Evolutionary conservation across 2,113 vertebrate genomes (phyloP), one percentile per base, ranked within the genome.

Genomic region (Eulemur macaco): DNA sequence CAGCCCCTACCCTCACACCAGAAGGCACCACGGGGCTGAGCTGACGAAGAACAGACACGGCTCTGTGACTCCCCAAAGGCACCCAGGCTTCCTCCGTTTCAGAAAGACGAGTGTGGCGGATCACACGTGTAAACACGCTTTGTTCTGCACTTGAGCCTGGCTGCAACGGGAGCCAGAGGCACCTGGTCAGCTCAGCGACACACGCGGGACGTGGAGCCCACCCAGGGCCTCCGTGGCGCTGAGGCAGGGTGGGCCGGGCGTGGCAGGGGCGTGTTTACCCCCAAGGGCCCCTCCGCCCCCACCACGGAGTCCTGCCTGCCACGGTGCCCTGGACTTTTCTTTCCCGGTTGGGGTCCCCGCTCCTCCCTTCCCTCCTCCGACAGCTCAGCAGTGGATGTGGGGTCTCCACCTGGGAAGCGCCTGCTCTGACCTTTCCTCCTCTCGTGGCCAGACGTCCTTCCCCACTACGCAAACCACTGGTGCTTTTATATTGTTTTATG

Each of bases 121-220:
- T 0, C 0, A 13, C 6, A 0, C 12, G 4, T 1, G 3, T 8
- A 60, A 52, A 50, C 8, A 15, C 1, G 7, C 39, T 4, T 25
- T 12, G 9, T 0, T 3, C 68, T 64, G 54, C 63, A 13, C 5
- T 25, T 2, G 0, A 34, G n/a, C n/a, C 34, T 3, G 39, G 39
- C 11, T 27, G 80, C 6, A 4, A 31, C 20, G 42, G 29, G 42
- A 52, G 47, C 39, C 1, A 18, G 5, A 10, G 27, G 4, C 0
- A 2, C 45, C 31, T 56, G 3, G 3, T 4, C 5, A 68, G 8
- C 34, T 20, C 47, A 8, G 5, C 0, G 6, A 29, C 8, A 31
- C 23, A 54, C 0, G 31, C 11, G 6, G 21, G 45, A 27, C 0
- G 0, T 34, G 6, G 39, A 23, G 52, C n/a, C 52, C 50, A 6